phyloP scores from a whole-genome alignment of 2,888 invertebrate species.

The Tenthredo distinguenda region DNA sequence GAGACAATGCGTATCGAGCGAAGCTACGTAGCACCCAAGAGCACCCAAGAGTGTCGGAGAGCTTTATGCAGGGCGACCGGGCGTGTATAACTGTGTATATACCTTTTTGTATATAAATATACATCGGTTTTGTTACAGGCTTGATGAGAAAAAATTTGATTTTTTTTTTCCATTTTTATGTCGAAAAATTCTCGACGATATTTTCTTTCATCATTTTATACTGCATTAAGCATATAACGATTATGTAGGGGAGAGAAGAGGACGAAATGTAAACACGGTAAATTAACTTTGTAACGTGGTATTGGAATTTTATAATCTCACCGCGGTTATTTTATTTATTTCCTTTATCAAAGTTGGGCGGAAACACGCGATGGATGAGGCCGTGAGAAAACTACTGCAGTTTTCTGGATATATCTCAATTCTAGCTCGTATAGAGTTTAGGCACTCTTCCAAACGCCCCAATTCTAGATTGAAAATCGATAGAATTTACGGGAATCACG shows the following conservation, averaged over 20 bases:
- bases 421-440: neutral
- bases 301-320: conserved; percentile 2
- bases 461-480: conserved; percentile 43
- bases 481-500: conserved; percentile 27
- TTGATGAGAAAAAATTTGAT: neutral
- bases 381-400: neutral
- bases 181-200: neutral
- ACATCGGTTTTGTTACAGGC: neutral
- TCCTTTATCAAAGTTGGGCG: conserved; percentile 2
- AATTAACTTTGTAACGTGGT: neutral
- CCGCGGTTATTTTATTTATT: neutral
- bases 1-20: conserved; percentile 50
- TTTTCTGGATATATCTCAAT: neutral
- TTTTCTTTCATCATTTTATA: neutral
- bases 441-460: conserved; percentile 44
- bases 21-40: conserved; percentile 36
- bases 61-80: neutral
- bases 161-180: neutral
- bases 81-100: neutral
- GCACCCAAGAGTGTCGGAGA: conserved; percentile 46
- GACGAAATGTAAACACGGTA: neutral
- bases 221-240: neutral
- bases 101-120: neutral
- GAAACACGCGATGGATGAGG: neutral
- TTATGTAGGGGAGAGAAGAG: neutral